phyloP scores from a whole-genome alignment of 2,797 vertebrate species.

The Thalassophryne amazonica region DNA sequence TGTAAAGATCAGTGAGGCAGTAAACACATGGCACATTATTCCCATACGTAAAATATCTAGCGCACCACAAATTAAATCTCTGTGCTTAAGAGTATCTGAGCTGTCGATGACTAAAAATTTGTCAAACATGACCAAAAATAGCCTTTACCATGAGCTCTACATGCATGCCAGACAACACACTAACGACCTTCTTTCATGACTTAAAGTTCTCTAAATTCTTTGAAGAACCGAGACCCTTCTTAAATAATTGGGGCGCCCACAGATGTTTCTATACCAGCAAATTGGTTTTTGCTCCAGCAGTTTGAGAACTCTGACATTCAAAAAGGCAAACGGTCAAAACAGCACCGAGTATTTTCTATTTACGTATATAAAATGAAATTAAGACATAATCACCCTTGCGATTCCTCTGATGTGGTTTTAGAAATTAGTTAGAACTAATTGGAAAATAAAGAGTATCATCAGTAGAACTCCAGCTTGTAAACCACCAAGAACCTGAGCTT shows the following conservation, averaged over 20 bases:
- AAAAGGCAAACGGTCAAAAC: slow-evolving; percentile 10
- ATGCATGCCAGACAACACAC: background rate
- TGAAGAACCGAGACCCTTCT: background rate
- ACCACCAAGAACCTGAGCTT: slow-evolving; percentile 48
- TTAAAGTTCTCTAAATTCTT: too few species aligned
- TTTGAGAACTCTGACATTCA: too few species aligned
- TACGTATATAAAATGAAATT: background rate
- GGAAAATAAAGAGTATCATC: slow-evolving; percentile 31
- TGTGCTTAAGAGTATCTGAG: background rate
- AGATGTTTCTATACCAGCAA: slow-evolving; percentile 34
- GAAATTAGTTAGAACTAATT: slow-evolving; percentile 12
- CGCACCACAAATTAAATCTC: background rate
- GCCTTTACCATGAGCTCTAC: background rate
- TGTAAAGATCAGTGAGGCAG: slow-evolving; percentile 13
- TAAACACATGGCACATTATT: slow-evolving; percentile 5
- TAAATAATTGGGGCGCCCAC: slow-evolving; percentile 8
- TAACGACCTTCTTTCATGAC: too few species aligned
- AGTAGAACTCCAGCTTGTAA: slow-evolving; percentile 8
- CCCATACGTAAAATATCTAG: background rate
- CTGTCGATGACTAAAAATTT: background rate
- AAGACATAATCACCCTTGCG: too few species aligned
- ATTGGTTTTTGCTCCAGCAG: too few species aligned
- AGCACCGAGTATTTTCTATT: background rate
- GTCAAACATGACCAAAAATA: background rate
- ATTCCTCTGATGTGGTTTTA: too few species aligned